Evolutionary conservation across 1,140 invertebrate species (phyloP).

Genomic region (Platyscapa corneri): DNA sequence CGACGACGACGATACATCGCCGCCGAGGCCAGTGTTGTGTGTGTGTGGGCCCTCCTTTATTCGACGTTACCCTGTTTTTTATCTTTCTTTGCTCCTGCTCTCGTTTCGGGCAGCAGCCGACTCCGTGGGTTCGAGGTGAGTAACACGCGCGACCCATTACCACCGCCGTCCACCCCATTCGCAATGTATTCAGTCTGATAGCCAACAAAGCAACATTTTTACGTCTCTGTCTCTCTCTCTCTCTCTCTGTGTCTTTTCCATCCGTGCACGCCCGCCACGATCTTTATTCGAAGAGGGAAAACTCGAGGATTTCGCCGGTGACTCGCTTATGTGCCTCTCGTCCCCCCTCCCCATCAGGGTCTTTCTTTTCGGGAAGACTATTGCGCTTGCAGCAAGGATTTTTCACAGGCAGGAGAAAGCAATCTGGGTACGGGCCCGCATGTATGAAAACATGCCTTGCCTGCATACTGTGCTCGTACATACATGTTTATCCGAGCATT

Average conservation of each 20-base stretch:
- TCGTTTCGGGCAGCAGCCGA: neutral
- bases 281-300: too few relatives aligned
- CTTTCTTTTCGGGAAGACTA: neutral
- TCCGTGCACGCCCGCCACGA: too few relatives aligned
- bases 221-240: neutral
- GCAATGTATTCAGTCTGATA: neutral
- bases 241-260: neutral
- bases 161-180: too few relatives aligned
- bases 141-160: neutral
- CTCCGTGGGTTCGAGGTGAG: conserved; percentile 19
- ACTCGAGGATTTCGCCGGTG: too few relatives aligned
- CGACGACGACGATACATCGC: neutral
- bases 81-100: neutral
- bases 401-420: neutral
- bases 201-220: neutral
- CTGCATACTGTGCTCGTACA: too few relatives aligned
- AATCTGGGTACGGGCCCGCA: too few relatives aligned
- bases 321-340: too few relatives aligned
- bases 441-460: too few relatives aligned
- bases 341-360: too few relatives aligned
- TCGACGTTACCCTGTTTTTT: neutral
- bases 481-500: too few relatives aligned
- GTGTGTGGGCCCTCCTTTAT: neutral
- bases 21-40: neutral
- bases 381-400: neutral